A percentile compares a stretch with the other conserved stretches of the same genome.
phyloP scores from a whole-genome alignment of 1,140 invertebrate genomes.

The Sycobia sp. region DNA sequence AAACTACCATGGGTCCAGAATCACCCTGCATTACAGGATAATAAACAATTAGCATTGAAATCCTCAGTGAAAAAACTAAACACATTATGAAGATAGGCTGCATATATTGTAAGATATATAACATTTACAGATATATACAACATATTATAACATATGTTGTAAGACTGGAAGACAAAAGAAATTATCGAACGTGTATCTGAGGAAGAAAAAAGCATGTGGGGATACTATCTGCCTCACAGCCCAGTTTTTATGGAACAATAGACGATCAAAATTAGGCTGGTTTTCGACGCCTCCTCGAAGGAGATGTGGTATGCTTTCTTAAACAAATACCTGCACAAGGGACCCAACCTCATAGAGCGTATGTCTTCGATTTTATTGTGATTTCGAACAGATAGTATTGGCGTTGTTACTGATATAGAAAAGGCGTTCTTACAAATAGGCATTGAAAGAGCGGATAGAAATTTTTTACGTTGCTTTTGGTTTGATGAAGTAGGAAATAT shows the following conservation, averaged over 20 bases:
- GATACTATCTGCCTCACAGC: conserved; percentile 34
- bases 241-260: conserved; percentile 27
- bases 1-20: conserved; percentile 2
- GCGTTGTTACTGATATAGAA: neutral
- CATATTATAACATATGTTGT: too few species aligned
- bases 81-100: neutral
- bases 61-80: neutral
- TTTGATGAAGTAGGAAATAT: too few species aligned
- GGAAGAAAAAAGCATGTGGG: neutral
- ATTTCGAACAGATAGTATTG: conserved; percentile 37
- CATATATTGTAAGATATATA: too few species aligned
- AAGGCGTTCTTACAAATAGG: too few species aligned
- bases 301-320: neutral
- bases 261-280: conserved; percentile 36
- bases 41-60: conserved; percentile 18
- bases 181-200: neutral
- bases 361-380: conserved; percentile 47
- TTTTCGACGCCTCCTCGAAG: conserved; percentile 37
- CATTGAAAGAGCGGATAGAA: too few species aligned
- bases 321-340: too few species aligned
- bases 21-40: conserved; percentile 15
- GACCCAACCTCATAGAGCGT: too few species aligned
- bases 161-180: too few species aligned
- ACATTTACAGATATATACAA: too few species aligned
- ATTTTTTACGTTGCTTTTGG: too few species aligned